Conservation (phyloP, 2,797 vertebrate species). For the Hydrolagus colliei region DNA sequence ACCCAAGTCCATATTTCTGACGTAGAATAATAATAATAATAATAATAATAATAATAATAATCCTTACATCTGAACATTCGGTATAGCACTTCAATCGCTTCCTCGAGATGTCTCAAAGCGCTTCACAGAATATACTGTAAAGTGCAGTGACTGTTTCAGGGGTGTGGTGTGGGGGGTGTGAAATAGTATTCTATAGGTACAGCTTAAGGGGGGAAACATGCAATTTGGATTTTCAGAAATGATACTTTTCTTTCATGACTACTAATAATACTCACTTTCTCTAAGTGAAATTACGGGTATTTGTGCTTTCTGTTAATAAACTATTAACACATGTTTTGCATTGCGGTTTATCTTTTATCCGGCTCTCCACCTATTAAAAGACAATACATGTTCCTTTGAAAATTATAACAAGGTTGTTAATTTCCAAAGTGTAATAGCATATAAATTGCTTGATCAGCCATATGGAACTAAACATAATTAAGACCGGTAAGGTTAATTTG, state of each 20-base stretch:
- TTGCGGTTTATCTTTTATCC: constrained; percentile 17
- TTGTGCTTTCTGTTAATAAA: constrained; percentile 13
- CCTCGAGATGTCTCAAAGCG: no score
- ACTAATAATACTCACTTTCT: not conserved
- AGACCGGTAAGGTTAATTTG: constrained; percentile 97
- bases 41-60: no score
- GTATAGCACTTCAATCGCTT: no score
- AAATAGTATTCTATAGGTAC: not conserved
- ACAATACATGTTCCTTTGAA: constrained; percentile 54
- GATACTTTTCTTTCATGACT: no score
- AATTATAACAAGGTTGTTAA: constrained; percentile 64
- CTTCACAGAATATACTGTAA: no score
- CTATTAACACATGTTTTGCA: constrained; percentile 23
- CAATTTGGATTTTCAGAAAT: constrained; percentile 15
- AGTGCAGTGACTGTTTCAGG: no score
- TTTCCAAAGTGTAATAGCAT: constrained; percentile 68
- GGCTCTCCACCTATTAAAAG: constrained; percentile 29
- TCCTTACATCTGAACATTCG: no score
- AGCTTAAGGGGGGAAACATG: not conserved
- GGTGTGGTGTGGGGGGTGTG: no score
- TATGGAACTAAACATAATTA: constrained; percentile 98
- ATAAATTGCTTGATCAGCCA: constrained; percentile 84
- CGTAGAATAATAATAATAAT: no score
- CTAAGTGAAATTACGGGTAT: constrained; percentile 16
- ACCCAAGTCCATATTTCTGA: no score